Evolutionary conservation across 1,140 invertebrate species (phyloP), one percentile per base, ranked within the genome.

Genomic region (Trypoxylus dichotomus): DNA sequence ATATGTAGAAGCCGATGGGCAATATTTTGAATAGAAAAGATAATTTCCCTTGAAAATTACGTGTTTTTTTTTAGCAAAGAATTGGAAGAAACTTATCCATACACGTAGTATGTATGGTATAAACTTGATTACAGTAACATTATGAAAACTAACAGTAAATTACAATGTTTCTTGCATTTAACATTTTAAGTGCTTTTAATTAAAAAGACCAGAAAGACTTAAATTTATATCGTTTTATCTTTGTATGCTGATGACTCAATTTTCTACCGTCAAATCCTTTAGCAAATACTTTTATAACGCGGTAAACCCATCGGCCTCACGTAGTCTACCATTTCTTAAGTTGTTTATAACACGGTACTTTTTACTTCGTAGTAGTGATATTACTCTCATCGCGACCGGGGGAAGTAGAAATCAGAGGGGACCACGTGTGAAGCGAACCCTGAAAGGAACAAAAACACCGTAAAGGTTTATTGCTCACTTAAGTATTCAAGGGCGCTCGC

Each of bases 391-490:
- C 15, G 47, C 13, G 47, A n/a, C 15, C 47, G 47, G 19, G 15
- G 15, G 19, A n/a, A 54, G 15, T 54, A 13, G 7, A 54, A 54
- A 15, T 54, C 47, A 54, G 47, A 54, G 3, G 19, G 47, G 47
- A 24, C 60, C 79, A 80, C 79, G 79, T 80, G 79, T 80, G 79
- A 78, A 78, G 76, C 77, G 77, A 78, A 80, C 79, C 79, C 79
- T 76, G 78, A 80, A 78, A 63, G 79, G 75, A 78, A 80, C 79
- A 74, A 76, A 78, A 80, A 78, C 77, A 80, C 79, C 79, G 75
- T 80, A 80, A 80, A 80, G 77, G 79, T 80, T 80, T 80, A 80
- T 76, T 80, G 77, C 77, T 76, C 77, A 77, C 76, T 79, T 77
- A 79, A 77, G 76, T 24, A 68, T 47, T 72, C 19, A 24, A 68